A percentile compares a stretch with the other conserved stretches of the same genome.
Evolutionary conservation across 2,888 invertebrate species (phyloP).

Genomic region (Pachydiplax longipennis): DNA sequence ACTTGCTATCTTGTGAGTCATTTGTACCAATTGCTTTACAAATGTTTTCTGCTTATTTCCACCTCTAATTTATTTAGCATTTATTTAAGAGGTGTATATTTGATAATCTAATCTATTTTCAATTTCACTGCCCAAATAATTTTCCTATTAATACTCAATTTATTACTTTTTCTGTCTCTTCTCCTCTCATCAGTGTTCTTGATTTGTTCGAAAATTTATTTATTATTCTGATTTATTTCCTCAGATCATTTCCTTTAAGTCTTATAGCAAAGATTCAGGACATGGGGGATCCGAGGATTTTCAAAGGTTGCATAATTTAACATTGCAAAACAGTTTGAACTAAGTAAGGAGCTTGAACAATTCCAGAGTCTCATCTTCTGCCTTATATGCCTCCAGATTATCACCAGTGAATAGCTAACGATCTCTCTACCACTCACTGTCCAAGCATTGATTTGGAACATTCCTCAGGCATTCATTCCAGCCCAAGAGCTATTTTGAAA

Average conservation of each 20-base stretch:
- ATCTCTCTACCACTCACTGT: conserved; percentile 45
- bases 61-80: too few relatives aligned
- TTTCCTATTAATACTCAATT: too few relatives aligned
- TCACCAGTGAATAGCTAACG: conserved; percentile 52
- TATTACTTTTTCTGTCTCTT: too few relatives aligned
- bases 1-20: too few relatives aligned
- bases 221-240: conserved; percentile 53
- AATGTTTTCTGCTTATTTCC: too few relatives aligned
- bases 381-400: conserved; percentile 60
- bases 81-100: too few relatives aligned
- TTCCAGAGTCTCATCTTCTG: conserved; percentile 64
- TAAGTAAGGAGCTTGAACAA: conserved; percentile 62
- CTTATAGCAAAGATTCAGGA: conserved; percentile 71
- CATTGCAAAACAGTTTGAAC: conserved; percentile 58
- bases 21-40: too few relatives aligned
- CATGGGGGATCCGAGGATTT: conserved; percentile 72
- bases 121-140: too few relatives aligned
- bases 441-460: conserved; percentile 28
- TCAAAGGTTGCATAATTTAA: conserved; percentile 66
- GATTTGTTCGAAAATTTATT: neutral
- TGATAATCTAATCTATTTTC: too few relatives aligned
- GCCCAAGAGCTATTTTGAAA: neutral
- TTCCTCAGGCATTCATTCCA: conserved; percentile 18
- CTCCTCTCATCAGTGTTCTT: too few relatives aligned
- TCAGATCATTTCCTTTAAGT: conserved; percentile 89